A percentile compares a stretch with the other conserved stretches of the same genome.
Conservation (phyloP, 2,797 vertebrate genomes). For the Acipenser oxyrinchus region DNA sequence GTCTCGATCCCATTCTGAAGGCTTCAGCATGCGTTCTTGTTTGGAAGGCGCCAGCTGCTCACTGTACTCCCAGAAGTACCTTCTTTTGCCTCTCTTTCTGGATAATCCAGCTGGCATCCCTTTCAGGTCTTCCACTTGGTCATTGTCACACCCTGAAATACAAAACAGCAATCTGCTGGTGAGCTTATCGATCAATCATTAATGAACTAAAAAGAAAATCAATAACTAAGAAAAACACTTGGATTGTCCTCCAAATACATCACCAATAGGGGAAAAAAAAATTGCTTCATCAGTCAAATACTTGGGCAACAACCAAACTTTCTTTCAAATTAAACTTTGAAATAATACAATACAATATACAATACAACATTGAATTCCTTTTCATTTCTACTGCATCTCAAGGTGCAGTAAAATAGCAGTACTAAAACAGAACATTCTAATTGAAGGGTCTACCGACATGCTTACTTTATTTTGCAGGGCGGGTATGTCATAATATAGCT, state of each 20-base stretch:
- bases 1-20: conserved; percentile 89
- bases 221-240: not conserved
- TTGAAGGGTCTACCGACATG: no score
- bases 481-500: no score
- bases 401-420: no score
- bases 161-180: not conserved
- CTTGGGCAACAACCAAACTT: conserved; percentile 5
- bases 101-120: conserved; percentile 81
- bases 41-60: conserved; percentile 87
- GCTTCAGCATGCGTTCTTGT: conserved; percentile 88
- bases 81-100: conserved; percentile 87
- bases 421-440: no score
- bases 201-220: not conserved
- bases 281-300: conserved; percentile 43
- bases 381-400: not conserved
- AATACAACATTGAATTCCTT: conserved; percentile 1
- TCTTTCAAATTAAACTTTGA: conserved; percentile 12
- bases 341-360: conserved; percentile 6
- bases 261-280: not conserved
- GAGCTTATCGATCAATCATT: conserved; percentile 3
- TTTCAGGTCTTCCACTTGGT: conserved; percentile 86
- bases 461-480: no score
- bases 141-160: conserved; percentile 80
- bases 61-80: conserved; percentile 98
- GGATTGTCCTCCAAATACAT: conserved; percentile 7